Conservation (phyloP, 2,113 vertebrate genomes). For the Labeo catla region DNA sequence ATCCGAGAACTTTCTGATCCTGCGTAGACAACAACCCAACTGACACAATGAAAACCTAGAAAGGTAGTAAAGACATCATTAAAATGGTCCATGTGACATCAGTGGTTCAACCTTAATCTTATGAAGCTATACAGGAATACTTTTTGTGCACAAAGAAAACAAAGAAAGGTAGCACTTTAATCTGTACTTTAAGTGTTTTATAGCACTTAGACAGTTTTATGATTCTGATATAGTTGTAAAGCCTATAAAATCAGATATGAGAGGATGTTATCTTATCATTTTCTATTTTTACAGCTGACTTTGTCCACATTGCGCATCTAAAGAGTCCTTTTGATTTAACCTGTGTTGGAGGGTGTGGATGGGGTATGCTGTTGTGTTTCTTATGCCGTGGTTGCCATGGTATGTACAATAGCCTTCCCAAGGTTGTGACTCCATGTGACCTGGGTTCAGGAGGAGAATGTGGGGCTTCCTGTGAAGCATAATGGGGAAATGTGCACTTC, state of each 20-base stretch:
- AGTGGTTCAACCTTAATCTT: no score
- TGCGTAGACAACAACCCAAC: no score
- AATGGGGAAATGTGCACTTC: conserved; percentile 81
- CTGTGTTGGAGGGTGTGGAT: background rate
- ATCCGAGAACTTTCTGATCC: no score
- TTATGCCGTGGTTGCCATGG: conserved; percentile 64
- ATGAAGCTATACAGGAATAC: no score
- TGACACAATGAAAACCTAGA: no score
- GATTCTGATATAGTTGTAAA: background rate
- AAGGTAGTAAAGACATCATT: no score
- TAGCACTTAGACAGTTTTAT: background rate
- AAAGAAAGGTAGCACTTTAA: background rate
- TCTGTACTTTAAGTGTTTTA: background rate
- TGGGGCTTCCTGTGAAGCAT: conserved; percentile 76
- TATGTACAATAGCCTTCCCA: conserved; percentile 70
- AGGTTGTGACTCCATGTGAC: conserved; percentile 73
- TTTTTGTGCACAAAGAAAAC: no score
- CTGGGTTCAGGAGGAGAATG: conserved; percentile 70
- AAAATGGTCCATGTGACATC: no score
- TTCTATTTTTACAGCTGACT: conserved; percentile 42
- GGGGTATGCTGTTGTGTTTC: conserved; percentile 24
- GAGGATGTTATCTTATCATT: background rate
- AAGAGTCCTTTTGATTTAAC: conserved; percentile 31
- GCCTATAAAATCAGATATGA: background rate
- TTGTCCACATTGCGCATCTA: conserved; percentile 4